Evolutionary conservation across 2,888 invertebrate genomes (phyloP).

Genomic region (Euproctis similis): DNA sequence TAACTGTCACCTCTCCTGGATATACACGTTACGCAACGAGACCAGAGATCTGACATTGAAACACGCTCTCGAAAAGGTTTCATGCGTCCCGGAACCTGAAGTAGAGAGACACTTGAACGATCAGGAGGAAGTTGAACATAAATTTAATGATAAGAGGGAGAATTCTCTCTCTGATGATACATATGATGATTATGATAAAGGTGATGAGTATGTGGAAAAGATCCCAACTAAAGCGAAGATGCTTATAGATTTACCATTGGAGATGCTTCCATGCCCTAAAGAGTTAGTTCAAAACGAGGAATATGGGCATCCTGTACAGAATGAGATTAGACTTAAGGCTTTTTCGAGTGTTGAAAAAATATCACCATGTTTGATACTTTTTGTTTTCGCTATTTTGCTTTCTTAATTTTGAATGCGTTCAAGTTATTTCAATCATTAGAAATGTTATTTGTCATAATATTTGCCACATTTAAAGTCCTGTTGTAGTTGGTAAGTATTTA

Average conservation of each 20-base stretch:
- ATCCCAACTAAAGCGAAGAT: conserved; percentile 47
- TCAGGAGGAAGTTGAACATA: conserved; percentile 35
- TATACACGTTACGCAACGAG: conserved; percentile 83
- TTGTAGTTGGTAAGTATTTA: no score
- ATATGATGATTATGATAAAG: conserved; percentile 63
- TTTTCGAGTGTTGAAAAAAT: conserved; percentile 43
- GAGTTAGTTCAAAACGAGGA: conserved; percentile 62
- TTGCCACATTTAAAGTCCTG: no score
- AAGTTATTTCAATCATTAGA: conserved; percentile 27
- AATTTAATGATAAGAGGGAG: conserved; percentile 39
- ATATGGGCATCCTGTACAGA: conserved; percentile 64
- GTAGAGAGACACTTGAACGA: conserved; percentile 45
- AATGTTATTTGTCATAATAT: no score
- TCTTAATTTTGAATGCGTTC: no score
- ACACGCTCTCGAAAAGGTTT: conserved; percentile 82
- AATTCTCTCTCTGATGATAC: conserved; percentile 50
- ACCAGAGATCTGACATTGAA: conserved; percentile 81
- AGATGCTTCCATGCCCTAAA: conserved; percentile 64
- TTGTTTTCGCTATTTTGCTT: no score
- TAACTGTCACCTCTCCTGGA: conserved; percentile 89
- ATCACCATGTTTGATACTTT: conserved; percentile 35
- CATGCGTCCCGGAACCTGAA: conserved; percentile 77
- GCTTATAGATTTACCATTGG: conserved; percentile 56
- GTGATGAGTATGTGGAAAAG: conserved; percentile 46
- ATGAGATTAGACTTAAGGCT: conserved; percentile 65